These are phyloP conservation scores for Loxodonta africana DNA, from an alignment of 2,113 vertebrate genomes.

Conservation along the genomic window DNA sequence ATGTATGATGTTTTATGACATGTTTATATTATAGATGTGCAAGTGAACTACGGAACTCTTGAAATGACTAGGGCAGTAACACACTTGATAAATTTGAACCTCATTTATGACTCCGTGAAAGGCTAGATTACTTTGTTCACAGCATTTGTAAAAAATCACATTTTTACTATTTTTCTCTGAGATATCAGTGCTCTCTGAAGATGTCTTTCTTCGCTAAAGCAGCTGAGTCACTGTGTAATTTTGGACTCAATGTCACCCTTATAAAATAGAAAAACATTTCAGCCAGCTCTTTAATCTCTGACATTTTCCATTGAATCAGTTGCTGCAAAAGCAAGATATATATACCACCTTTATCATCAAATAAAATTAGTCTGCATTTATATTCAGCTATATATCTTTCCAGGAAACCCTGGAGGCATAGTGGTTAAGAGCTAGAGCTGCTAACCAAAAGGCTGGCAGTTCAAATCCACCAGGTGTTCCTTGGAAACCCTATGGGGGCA, in stretches of 20 bases:
- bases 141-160: not conserved
- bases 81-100: not conserved
- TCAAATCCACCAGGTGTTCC: too few relatives aligned
- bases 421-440: too few relatives aligned
- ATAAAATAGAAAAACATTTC: not conserved
- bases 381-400: not conserved
- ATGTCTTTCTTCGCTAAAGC: not conserved
- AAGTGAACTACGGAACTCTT: not conserved
- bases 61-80: not conserved
- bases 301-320: not conserved
- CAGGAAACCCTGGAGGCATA: not conserved
- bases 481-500: too few relatives aligned
- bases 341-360: not conserved
- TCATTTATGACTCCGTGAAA: not conserved
- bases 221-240: not conserved
- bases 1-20: not conserved
- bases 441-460: too few relatives aligned
- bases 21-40: not conserved
- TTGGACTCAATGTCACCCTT: conserved; percentile 23
- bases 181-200: not conserved
- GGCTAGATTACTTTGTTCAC: not conserved
- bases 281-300: not conserved
- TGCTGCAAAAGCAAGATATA: not conserved
- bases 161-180: not conserved
- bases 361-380: conserved; percentile 5